These are phyloP conservation scores for Diarsia brunnea DNA, from an alignment of 2,888 invertebrate species.

Conservation along the genomic window DNA sequence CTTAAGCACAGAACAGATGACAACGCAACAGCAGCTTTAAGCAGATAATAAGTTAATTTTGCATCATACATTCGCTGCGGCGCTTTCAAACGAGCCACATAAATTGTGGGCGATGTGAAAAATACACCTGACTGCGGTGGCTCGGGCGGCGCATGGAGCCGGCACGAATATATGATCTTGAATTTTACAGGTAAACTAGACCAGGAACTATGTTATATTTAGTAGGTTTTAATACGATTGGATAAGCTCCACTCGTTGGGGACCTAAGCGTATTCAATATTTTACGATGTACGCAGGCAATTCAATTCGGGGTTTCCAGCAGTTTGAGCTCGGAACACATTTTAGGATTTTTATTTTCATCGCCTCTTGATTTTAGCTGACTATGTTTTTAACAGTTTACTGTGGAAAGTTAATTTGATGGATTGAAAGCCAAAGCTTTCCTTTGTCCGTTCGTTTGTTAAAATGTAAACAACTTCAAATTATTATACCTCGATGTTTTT, in stretches of 20 bases:
- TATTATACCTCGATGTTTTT: conserved; percentile 27
- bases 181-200: conserved; percentile 73
- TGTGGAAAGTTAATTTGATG: conserved; percentile 23
- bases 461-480: conserved; percentile 11
- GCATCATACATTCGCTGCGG: conserved; percentile 77
- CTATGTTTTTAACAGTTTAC: conserved; percentile 16
- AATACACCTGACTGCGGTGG: conserved; percentile 74
- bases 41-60: conserved; percentile 83
- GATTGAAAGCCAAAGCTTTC: conserved; percentile 1
- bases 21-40: conserved; percentile 69
- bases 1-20: conserved; percentile 64
- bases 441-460: conserved; percentile 9
- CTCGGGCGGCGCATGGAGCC: conserved; percentile 56
- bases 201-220: conserved; percentile 63
- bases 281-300: conserved; percentile 51
- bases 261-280: conserved; percentile 54
- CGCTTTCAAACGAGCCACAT: conserved; percentile 76
- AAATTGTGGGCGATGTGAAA: conserved; percentile 83
- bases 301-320: conserved; percentile 30
- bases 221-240: conserved; percentile 65
- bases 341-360: conserved; percentile 53
- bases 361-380: conserved; percentile 26
- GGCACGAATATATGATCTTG: conserved; percentile 76
- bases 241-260: conserved; percentile 42
- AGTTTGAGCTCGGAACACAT: conserved; percentile 20